A percentile compares a stretch with the other conserved stretches of the same genome.
phyloP scores from a whole-genome alignment of 2,888 invertebrate species.

The Dichetophora obliterata region DNA sequence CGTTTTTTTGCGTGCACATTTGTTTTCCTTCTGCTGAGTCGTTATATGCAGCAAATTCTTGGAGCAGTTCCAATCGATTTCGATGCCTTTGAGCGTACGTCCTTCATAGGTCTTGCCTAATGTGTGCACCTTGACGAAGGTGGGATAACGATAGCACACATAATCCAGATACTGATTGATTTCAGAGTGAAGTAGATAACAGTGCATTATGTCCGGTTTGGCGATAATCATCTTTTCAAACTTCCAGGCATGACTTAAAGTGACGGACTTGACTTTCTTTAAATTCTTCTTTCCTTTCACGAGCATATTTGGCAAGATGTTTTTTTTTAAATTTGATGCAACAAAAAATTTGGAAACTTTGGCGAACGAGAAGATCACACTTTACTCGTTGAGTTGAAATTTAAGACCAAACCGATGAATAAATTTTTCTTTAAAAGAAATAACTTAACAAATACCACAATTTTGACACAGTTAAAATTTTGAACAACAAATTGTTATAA shows the following conservation, averaged over 20 bases:
- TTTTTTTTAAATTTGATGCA: neutral
- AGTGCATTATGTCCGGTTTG: conserved; percentile 61
- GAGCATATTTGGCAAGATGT: neutral
- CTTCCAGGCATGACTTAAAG: conserved; percentile 4
- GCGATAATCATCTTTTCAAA: conserved; percentile 49
- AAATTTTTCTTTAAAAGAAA: neutral
- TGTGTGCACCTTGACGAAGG: conserved; percentile 60
- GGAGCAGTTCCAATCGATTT: conserved; percentile 64
- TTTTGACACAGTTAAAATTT: conserved; percentile 8
- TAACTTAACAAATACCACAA: neutral
- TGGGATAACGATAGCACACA: conserved; percentile 56
- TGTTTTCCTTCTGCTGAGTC: conserved; percentile 37
- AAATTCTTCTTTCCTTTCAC: neutral
- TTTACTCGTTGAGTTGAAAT: neutral
- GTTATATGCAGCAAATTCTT: conserved; percentile 51
- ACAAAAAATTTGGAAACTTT: conserved; percentile 2
- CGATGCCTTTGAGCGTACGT: conserved; percentile 61
- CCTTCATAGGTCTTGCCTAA: conserved; percentile 64
- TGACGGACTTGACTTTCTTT: neutral
- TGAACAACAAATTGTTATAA: neutral
- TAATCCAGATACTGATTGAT: conserved; percentile 66
- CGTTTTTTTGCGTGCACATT: neutral
- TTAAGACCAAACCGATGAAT: neutral
- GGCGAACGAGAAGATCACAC: neutral
- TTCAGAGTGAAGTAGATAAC: conserved; percentile 62